These are phyloP conservation scores for Aegithalos caudatus DNA, from an alignment of 2,113 vertebrate species.

Conservation along the genomic window DNA sequence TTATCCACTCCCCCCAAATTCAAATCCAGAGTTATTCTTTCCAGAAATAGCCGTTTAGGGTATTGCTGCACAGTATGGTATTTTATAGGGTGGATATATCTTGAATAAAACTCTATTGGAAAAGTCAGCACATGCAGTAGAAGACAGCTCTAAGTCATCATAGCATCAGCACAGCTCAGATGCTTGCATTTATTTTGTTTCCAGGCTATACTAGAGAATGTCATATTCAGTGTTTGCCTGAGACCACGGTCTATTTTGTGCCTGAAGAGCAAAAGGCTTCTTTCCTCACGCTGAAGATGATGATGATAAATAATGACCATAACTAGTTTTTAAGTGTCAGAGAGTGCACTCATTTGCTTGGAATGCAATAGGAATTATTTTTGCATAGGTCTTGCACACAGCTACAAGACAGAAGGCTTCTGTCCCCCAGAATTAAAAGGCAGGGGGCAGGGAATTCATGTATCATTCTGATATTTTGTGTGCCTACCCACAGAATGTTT, in stretches of 20 bases:
- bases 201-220: not conserved
- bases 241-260: not conserved
- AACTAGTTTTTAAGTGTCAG: not conserved
- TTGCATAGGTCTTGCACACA: not conserved
- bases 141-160: not conserved
- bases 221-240: not conserved
- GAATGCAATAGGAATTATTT: not conserved
- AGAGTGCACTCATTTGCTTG: not conserved
- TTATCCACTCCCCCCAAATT: not conserved
- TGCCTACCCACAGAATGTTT: not conserved
- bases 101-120: not conserved
- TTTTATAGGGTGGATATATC: not conserved
- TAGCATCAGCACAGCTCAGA: not conserved
- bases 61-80: not conserved
- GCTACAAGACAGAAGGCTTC: not conserved
- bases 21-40: not conserved
- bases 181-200: not conserved
- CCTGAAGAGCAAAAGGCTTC: not conserved
- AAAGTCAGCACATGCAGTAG: not conserved
- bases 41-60: not conserved
- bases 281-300: not conserved
- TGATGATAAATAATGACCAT: not conserved
- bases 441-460: not conserved
- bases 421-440: not conserved
- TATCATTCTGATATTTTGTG: not conserved